Base-by-base conservation (phyloP, 2,113 vertebrate genomes). In the Columba janthina region DNA sequence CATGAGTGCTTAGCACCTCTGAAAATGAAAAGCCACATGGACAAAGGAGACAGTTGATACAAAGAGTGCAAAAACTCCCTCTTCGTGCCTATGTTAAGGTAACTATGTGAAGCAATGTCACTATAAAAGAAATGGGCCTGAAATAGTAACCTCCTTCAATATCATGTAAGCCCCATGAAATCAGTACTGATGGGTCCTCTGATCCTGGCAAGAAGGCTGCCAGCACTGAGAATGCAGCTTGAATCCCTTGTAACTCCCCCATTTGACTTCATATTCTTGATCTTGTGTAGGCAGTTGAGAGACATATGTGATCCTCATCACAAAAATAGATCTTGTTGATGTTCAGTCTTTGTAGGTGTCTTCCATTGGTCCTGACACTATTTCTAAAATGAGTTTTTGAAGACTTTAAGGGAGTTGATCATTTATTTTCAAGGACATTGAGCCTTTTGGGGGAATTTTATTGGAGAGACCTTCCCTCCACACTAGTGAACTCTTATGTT, bases 131-230 rank as follows among this genome's bases (percentile, higher is more conserved):
- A 82, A 82, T 34, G 48, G 15, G 28, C 28, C 46, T 81, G 77
- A 96, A 96, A 96, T 89, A 94, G 91, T 61, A 95, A 85, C 87
- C 74, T 89, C 81, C 85, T 89, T 95, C 66, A 61, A 12, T 46
- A 91, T 46, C 57, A 65, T 36, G 46, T 93, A 73, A 96, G 94
- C 66, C 50, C 66, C 74, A 73, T 96, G 84, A 94, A 89, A 96
- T 82, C 84, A 65, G 58, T 57, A 73, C 46, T 60, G 74, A 13
- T 82, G 50, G 28, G 32, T 88, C 53, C 69, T 89, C 91, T 85
- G 89, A 93, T 88, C 74, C 60, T 82, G 66, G 24, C 70, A 85
- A 95, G 53, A 91, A 88, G 51, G 20, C 46, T 92, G 31, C 31
- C 71, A 85, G 40, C 2, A 0, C 22, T 36, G 46, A 86, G 42